phyloP scores from a whole-genome alignment of 1,140 invertebrate species.

The Philopotamus ludificatus region DNA sequence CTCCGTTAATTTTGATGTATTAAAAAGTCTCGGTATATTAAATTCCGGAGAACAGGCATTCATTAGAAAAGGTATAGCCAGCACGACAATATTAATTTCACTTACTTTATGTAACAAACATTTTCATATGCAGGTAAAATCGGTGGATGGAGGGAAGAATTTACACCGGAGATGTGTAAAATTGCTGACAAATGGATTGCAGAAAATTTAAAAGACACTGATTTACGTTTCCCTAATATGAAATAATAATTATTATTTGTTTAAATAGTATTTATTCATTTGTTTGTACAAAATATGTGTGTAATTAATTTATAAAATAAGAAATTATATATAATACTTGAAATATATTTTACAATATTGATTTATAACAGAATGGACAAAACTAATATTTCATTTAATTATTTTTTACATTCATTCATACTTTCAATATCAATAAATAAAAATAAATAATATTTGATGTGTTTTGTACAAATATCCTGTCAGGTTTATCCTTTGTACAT shows the following conservation, averaged over 20 bases:
- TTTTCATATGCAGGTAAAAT: constrained; percentile 52
- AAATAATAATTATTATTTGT: neutral
- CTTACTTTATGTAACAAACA: constrained; percentile 2
- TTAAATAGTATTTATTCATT: too few relatives aligned
- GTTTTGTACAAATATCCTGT: too few relatives aligned
- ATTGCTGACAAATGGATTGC: constrained; percentile 65
- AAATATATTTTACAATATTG: too few relatives aligned
- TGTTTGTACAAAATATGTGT: too few relatives aligned
- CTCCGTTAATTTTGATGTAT: constrained; percentile 65
- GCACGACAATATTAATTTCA: neutral
- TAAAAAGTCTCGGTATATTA: constrained; percentile 60
- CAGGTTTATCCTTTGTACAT: too few relatives aligned
- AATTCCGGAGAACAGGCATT: constrained; percentile 57
- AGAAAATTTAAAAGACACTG: constrained; percentile 58
- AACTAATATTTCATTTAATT: too few relatives aligned
- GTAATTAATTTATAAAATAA: too few relatives aligned
- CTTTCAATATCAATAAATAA: too few relatives aligned
- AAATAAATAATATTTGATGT: too few relatives aligned
- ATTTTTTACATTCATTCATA: too few relatives aligned
- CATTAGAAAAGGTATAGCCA: constrained; percentile 58
- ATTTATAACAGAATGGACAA: too few relatives aligned
- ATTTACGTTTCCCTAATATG: constrained; percentile 56
- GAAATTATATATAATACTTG: too few relatives aligned
- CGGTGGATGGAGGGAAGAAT: constrained; percentile 65
- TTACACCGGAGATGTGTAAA: constrained; percentile 58